phyloP scores from a whole-genome alignment of 2,113 vertebrate species.

The Arenaria interpres region DNA sequence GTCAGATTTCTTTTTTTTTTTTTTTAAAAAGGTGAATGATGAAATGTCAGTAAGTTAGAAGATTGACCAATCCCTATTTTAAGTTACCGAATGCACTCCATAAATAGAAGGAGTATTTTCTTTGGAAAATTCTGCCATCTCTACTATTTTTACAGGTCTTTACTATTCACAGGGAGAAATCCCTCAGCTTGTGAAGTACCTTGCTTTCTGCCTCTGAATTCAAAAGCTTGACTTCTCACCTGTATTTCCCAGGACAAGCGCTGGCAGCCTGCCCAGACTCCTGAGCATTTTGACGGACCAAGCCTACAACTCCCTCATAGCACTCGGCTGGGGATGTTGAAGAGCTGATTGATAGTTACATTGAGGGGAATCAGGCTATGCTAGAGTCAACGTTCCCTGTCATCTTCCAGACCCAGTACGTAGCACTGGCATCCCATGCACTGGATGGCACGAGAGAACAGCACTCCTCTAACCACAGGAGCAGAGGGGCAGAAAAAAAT shows the following conservation, averaged over 20 bases:
- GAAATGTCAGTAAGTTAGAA: background rate
- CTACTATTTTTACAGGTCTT: background rate
- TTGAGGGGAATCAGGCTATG: background rate
- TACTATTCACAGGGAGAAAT: background rate
- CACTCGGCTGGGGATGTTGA: background rate
- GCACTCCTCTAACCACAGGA: background rate
- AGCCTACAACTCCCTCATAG: background rate
- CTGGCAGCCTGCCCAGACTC: background rate
- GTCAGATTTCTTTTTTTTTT: background rate
- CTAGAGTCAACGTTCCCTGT: background rate
- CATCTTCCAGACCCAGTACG: background rate
- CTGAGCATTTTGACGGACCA: background rate
- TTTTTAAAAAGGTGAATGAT: background rate
- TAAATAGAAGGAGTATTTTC: background rate
- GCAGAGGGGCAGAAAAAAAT: background rate
- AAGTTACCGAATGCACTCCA: background rate
- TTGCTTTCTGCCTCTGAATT: background rate
- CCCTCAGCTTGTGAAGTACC: background rate
- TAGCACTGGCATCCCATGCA: background rate
- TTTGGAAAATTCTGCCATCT: background rate
- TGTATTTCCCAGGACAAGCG: background rate
- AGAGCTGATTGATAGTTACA: background rate
- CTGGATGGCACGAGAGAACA: background rate
- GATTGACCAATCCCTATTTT: background rate
- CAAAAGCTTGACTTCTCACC: background rate